Conservation (phyloP, 2,888 invertebrate species). For the Priocnemis perturbator region DNA sequence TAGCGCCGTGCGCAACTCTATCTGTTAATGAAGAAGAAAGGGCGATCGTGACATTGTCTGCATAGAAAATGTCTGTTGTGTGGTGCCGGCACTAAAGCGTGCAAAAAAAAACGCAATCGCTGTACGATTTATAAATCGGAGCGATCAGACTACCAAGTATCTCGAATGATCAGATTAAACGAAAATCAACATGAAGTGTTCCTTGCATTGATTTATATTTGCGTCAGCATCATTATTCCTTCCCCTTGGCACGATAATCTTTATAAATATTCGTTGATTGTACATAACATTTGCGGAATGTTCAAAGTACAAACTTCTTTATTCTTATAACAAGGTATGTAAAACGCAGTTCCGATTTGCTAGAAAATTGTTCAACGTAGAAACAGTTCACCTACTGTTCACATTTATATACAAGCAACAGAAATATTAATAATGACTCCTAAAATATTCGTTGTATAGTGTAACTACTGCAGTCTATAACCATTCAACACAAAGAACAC, state of each 20-base stretch:
- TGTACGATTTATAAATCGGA: conserved; percentile 28
- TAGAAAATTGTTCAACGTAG: too few relatives aligned
- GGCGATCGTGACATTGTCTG: too few relatives aligned
- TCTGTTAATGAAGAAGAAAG: too few relatives aligned
- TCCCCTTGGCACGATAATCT: background rate
- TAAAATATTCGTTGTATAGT: too few relatives aligned
- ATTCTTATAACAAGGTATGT: too few relatives aligned
- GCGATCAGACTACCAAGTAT: conserved; percentile 30
- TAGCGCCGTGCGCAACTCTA: too few relatives aligned
- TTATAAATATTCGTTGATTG: background rate
- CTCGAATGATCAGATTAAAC: conserved; percentile 39
- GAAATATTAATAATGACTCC: background rate
- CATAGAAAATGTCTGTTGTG: too few relatives aligned
- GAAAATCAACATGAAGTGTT: conserved; percentile 21
- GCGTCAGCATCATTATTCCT: conserved; percentile 21
- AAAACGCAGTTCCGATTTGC: too few relatives aligned
- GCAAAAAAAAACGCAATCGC: conserved; percentile 31
- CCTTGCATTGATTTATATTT: conserved; percentile 25
- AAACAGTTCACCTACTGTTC: too few relatives aligned
- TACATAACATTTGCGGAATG: background rate
- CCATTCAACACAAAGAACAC: too few relatives aligned
- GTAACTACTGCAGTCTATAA: too few relatives aligned
- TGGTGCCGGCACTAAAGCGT: conserved; percentile 25
- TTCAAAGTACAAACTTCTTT: conserved; percentile 2
- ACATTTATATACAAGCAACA: conserved; percentile 2